phyloP scores from a whole-genome alignment of 2,888 invertebrate genomes.

The Amphipoea lucens region DNA sequence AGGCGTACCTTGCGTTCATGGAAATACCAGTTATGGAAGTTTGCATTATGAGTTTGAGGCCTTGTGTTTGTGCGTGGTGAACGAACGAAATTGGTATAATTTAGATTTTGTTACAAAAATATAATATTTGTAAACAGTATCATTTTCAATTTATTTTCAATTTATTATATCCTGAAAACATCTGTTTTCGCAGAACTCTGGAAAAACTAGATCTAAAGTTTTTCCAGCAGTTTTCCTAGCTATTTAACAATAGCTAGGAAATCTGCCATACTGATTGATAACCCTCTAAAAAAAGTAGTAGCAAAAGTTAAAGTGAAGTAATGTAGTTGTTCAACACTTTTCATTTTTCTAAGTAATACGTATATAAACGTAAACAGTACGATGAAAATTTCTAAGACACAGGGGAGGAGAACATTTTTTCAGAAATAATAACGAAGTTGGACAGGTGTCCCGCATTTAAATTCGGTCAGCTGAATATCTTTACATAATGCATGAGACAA shows the following conservation, averaged over 20 bases:
- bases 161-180: not conserved
- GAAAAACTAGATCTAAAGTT: too few relatives aligned
- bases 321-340: not conserved
- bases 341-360: too few relatives aligned
- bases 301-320: not conserved
- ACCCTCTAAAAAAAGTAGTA: not conserved
- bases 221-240: too few relatives aligned
- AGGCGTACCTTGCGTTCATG: slow-evolving; percentile 3
- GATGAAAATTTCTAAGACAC: not conserved
- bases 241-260: not conserved
- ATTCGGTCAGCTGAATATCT: slow-evolving; percentile 55
- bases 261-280: not conserved
- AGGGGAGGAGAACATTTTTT: slow-evolving; percentile 18
- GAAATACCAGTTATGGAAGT: slow-evolving; percentile 8
- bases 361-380: not conserved
- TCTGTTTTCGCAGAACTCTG: not conserved
- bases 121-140: not conserved
- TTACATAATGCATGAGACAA: slow-evolving; percentile 53
- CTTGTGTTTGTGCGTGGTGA: not conserved
- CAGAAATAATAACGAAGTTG: slow-evolving; percentile 27
- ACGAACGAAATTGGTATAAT: not conserved
- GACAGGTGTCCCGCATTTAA: slow-evolving; percentile 54
- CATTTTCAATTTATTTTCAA: too few relatives aligned
- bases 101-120: not conserved
- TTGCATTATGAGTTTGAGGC: slow-evolving; percentile 12